Evolutionary conservation across 23 tunicate genomes (phyloP).

Genomic region (Ciona savignyi): DNA sequence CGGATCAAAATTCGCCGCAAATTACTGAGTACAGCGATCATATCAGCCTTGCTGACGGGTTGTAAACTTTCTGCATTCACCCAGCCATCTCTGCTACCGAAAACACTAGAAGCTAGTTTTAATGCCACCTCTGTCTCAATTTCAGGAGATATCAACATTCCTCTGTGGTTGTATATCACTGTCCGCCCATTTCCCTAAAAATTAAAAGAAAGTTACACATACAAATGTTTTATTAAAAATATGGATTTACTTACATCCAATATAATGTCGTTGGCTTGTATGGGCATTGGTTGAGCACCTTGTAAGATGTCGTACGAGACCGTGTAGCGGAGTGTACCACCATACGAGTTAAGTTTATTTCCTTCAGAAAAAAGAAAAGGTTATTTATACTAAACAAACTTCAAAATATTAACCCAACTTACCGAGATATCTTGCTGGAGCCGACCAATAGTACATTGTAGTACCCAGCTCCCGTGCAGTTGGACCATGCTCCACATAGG

Average conservation of each 20-base stretch:
- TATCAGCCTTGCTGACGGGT: slow-evolving; percentile 44
- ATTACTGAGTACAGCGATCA: slow-evolving; percentile 43
- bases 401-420: too few species aligned
- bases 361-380: slow-evolving; percentile 60
- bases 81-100: slow-evolving; percentile 38
- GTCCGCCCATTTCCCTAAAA: slow-evolving; percentile 29
- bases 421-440: slow-evolving; percentile 70
- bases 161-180: slow-evolving; percentile 25
- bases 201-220: not conserved
- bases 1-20: slow-evolving; percentile 50
- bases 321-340: slow-evolving; percentile 68
- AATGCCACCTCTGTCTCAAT: slow-evolving; percentile 25
- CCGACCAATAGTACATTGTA: slow-evolving; percentile 71
- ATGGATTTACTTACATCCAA: slow-evolving; percentile 48
- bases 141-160: slow-evolving; percentile 31
- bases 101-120: slow-evolving; percentile 14
- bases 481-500: slow-evolving; percentile 43
- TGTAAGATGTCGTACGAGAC: slow-evolving; percentile 54
- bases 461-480: slow-evolving; percentile 37
- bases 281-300: slow-evolving; percentile 13
- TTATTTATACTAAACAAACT: too few species aligned
- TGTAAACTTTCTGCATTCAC: slow-evolving; percentile 33
- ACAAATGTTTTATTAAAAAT: too few species aligned
- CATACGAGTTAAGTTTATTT: slow-evolving; percentile 66
- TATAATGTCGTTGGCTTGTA: slow-evolving; percentile 67